phyloP scores from a whole-genome alignment of 2,888 invertebrate genomes.

The Octonoba sinensis region DNA sequence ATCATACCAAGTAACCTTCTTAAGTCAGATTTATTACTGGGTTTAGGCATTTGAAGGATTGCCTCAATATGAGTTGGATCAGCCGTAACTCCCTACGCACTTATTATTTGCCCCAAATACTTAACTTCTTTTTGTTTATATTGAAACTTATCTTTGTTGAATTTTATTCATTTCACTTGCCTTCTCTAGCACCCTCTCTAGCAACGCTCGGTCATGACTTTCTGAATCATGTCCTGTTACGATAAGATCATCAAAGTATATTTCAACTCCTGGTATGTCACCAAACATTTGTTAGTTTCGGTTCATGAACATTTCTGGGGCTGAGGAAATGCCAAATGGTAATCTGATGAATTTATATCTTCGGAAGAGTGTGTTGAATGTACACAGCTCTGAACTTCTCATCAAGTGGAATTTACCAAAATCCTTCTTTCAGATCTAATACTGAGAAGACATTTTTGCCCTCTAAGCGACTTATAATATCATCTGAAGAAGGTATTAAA shows the following conservation, averaged over 20 bases:
- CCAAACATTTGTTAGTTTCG: slow-evolving; percentile 21
- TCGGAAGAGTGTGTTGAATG: slow-evolving; percentile 22
- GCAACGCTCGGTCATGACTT: not conserved
- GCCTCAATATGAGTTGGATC: not conserved
- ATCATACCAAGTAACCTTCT: slow-evolving; percentile 4
- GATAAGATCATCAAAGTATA: slow-evolving; percentile 13
- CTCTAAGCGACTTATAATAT: not conserved
- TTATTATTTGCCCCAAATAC: slow-evolving; percentile 3
- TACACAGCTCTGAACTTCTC: slow-evolving; percentile 24
- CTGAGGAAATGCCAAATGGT: slow-evolving; percentile 24
- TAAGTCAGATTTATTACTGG: not conserved
- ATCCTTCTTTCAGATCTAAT: slow-evolving; percentile 19
- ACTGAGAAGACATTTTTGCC: slow-evolving; percentile 1
- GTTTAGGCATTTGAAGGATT: not conserved
- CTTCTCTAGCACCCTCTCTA: not conserved
- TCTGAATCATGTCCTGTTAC: not conserved
- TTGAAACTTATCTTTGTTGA: slow-evolving; percentile 12
- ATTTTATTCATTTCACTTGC: not conserved
- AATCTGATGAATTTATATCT: slow-evolving; percentile 21
- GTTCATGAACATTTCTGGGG: slow-evolving; percentile 22
- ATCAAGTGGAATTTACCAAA: slow-evolving; percentile 23
- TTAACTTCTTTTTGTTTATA: not conserved
- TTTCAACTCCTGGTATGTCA: slow-evolving; percentile 8
- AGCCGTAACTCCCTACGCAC: not conserved
- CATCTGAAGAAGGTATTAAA: not conserved